Conservation (phyloP, 2,888 invertebrate genomes). For the Matsumyia berberina region DNA sequence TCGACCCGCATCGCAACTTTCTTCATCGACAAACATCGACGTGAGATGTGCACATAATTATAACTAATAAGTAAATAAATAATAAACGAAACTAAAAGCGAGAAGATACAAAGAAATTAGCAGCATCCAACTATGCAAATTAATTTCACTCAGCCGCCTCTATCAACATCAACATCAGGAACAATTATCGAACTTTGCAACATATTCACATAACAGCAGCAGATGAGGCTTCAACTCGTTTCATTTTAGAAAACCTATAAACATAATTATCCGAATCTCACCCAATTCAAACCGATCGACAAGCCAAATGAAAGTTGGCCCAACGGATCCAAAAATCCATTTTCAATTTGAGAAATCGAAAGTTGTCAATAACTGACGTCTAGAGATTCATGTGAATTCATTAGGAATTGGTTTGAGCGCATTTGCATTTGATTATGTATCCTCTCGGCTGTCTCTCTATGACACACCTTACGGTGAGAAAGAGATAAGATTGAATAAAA, state of each 20-base stretch:
- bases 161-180: slow-evolving; percentile 6
- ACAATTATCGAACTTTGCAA: slow-evolving; percentile 16
- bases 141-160: slow-evolving; percentile 6
- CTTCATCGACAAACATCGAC: slow-evolving; percentile 1
- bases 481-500: slow-evolving; percentile 37
- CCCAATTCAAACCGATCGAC: neutral
- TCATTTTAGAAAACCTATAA: slow-evolving; percentile 12
- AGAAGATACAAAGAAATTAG: slow-evolving; percentile 3
- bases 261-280: neutral
- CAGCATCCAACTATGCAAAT: slow-evolving; percentile 7
- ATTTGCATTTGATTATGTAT: slow-evolving; percentile 27
- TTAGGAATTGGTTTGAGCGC: neutral
- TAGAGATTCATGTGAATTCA: slow-evolving; percentile 2
- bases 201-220: neutral
- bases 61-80: slow-evolving; percentile 6
- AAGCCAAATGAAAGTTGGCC: slow-evolving; percentile 25
- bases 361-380: slow-evolving; percentile 29
- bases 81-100: neutral
- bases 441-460: slow-evolving; percentile 5
- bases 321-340: slow-evolving; percentile 13
- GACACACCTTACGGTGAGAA: slow-evolving; percentile 40
- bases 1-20: slow-evolving; percentile 8
- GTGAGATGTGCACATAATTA: slow-evolving; percentile 5
- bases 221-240: neutral
- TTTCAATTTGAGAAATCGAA: slow-evolving; percentile 34